Evolutionary conservation across 1,140 invertebrate species (phyloP), one percentile per base, ranked within the genome.

Genomic region (Cyrtorhinus lividipennis): DNA sequence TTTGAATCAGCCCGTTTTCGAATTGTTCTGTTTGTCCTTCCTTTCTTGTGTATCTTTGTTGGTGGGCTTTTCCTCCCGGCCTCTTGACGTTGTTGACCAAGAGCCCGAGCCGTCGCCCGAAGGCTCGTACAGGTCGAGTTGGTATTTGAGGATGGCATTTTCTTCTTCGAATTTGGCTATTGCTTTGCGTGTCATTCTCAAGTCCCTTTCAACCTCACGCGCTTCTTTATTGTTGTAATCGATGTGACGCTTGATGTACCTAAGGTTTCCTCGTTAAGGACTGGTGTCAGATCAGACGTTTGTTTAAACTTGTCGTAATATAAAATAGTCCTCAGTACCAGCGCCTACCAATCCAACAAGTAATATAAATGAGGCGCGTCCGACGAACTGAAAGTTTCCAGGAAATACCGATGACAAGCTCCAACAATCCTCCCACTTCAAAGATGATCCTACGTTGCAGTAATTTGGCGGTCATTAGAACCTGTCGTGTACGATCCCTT

Each of bases 131-230:
- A 53, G 20, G 10, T 53, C 48, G 48, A 53, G 48, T 20, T 53
- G 48, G 18, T 53, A 53, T 24, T 48, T 24, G 18, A 61, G 48
- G 15, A 46, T 24, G 2, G 25, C 45, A 23, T 46, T 46, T 48
- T 61, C 60, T 3, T 48, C 45, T 61, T 61, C 38, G 24, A 61
- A 46, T 24, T 13, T 61, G 8, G 15, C 38, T 13, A 48, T 48
- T 10, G 38, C 45, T 5, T 22, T 12, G 1, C n/a, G 1, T 1
- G 30, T 15, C 3, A 10, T 46, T 24, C n/a, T 48, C 38, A 44
- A 48, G 23, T 61, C 60, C 13, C 13, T 25, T 23, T 30, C 24
- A 12, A 48, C 30, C 8, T 46, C 30, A 0, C 45, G 30, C 2
- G 38, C 60, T 25, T 61, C 60, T 24, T 48, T 45, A n/a, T 46